phyloP scores from a whole-genome alignment of 2,888 invertebrate genomes.

The Caenorhabditis imperialis region DNA sequence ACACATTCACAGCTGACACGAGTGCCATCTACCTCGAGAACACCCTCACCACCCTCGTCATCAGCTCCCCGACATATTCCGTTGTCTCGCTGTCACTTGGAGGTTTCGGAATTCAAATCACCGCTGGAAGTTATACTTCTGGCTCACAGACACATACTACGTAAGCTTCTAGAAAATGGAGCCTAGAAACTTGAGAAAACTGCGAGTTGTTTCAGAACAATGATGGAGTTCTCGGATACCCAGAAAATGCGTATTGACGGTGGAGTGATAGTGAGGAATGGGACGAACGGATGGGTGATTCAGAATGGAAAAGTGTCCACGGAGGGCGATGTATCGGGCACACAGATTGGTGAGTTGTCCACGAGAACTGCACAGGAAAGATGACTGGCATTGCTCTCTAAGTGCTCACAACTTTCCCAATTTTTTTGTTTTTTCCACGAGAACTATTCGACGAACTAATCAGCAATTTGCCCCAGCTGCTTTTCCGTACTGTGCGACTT shows the following conservation, averaged over 20 bases:
- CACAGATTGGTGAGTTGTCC: slow-evolving; percentile 44
- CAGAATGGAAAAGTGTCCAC: slow-evolving; percentile 58
- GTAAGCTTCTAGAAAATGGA: slow-evolving; percentile 17
- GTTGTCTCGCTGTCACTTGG: slow-evolving; percentile 35
- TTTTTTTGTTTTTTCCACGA: too few species aligned
- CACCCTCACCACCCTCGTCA: slow-evolving; percentile 9
- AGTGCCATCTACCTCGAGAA: slow-evolving; percentile 21
- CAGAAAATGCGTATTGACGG: slow-evolving; percentile 54
- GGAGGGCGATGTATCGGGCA: slow-evolving; percentile 55
- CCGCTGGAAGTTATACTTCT: slow-evolving; percentile 46
- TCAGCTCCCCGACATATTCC: slow-evolving; percentile 36
- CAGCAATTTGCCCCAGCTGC: too few species aligned
- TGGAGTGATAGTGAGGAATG: slow-evolving; percentile 60
- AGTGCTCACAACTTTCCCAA: too few species aligned
- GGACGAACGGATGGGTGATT: slow-evolving; percentile 62
- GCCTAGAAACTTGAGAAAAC: background rate
- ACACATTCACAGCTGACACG: slow-evolving; percentile 14
- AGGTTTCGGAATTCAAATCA: slow-evolving; percentile 51
- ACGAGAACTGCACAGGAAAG: too few species aligned
- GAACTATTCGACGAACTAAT: too few species aligned
- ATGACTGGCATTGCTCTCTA: too few species aligned
- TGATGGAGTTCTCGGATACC: slow-evolving; percentile 53
- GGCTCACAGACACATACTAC: slow-evolving; percentile 27
- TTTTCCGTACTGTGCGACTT: background rate
- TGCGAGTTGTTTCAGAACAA: slow-evolving; percentile 21